A percentile compares a stretch with the other conserved stretches of the same genome.
These are phyloP conservation scores for Eristalis tenax DNA, from an alignment of 2,888 invertebrate genomes.

Conservation along the genomic window DNA sequence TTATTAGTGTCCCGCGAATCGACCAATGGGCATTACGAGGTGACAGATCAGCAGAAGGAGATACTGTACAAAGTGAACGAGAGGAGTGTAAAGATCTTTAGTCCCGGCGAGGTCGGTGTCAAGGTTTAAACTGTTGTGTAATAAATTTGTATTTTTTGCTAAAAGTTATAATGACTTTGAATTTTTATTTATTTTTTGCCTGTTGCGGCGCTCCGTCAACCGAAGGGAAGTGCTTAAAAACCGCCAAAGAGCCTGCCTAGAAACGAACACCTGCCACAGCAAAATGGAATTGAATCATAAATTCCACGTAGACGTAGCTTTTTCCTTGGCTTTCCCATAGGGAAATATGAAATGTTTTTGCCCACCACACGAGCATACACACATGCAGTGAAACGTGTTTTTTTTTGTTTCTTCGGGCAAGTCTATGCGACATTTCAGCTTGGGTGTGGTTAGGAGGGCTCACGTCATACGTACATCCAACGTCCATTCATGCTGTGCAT, in stretches of 20 bases:
- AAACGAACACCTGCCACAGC: slow-evolving; percentile 5
- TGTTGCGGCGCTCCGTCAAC: background rate
- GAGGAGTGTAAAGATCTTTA: slow-evolving; percentile 88
- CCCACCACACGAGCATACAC: background rate
- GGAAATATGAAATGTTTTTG: background rate
- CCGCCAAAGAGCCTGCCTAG: background rate
- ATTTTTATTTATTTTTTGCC: background rate
- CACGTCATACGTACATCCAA: background rate
- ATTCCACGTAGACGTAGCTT: slow-evolving; percentile 12
- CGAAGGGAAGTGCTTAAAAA: background rate
- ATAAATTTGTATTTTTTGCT: slow-evolving; percentile 61
- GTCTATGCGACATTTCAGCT: background rate
- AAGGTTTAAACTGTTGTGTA: slow-evolving; percentile 75
- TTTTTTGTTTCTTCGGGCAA: background rate
- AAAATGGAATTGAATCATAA: slow-evolving; percentile 47
- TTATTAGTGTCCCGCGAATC: slow-evolving; percentile 80
- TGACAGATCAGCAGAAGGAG: slow-evolving; percentile 77
- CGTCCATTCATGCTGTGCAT: slow-evolving; percentile 38
- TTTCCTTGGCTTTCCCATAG: background rate
- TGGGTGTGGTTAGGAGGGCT: slow-evolving; percentile 2
- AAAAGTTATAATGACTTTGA: slow-evolving; percentile 24
- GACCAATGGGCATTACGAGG: slow-evolving; percentile 75
- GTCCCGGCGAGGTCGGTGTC: slow-evolving; percentile 84
- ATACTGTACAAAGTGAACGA: slow-evolving; percentile 87
- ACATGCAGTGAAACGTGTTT: background rate